phyloP scores from a whole-genome alignment of 2,113 vertebrate genomes.

The Caranx ignobilis region DNA sequence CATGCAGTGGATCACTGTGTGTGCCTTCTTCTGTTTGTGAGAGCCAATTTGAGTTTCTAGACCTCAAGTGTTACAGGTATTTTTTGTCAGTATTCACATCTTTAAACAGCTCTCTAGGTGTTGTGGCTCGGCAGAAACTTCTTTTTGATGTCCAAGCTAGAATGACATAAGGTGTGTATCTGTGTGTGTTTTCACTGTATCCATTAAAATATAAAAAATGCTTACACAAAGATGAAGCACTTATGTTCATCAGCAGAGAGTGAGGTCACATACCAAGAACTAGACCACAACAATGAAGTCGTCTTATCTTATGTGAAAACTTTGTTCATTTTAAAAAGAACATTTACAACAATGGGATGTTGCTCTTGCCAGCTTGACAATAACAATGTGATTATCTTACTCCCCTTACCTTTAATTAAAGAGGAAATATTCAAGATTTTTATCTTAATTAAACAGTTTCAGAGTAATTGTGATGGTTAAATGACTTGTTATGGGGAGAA shows the following conservation, averaged over 20 bases:
- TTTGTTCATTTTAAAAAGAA: no score
- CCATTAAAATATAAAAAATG: not conserved
- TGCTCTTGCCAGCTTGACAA: no score
- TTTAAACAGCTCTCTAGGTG: not conserved
- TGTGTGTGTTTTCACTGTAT: not conserved
- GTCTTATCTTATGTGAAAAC: no score
- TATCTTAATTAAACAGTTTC: no score
- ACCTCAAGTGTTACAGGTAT: not conserved
- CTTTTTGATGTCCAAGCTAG: not conserved
- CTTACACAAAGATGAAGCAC: not conserved
- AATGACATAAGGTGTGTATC: not conserved
- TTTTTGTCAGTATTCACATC: not conserved
- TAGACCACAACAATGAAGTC: not conserved
- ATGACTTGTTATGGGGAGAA: no score
- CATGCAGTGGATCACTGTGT: not conserved
- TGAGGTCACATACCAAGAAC: conserved; percentile 6
- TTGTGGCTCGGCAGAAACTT: not conserved
- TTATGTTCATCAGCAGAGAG: not conserved
- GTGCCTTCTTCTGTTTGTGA: not conserved
- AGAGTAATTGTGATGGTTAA: no score
- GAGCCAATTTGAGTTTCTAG: not conserved
- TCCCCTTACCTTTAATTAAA: no score
- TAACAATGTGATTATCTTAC: no score
- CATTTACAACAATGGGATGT: no score
- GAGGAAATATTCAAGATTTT: no score